Evolutionary conservation across 2,888 invertebrate genomes (phyloP).

Genomic region (Lasioglossum figueresi): DNA sequence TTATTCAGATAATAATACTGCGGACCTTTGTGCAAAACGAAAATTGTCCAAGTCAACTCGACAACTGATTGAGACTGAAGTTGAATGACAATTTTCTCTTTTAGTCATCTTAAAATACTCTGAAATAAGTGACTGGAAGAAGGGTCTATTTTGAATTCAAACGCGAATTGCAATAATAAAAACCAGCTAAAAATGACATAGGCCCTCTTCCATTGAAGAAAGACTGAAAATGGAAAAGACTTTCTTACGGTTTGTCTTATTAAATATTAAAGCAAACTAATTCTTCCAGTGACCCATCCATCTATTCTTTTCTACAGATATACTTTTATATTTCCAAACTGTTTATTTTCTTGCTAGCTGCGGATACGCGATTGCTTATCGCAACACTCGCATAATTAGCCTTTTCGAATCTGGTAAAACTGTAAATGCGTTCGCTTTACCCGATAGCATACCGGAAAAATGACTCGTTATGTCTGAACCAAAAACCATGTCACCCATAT

Average conservation of each 20-base stretch:
- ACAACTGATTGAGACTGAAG: too few relatives aligned
- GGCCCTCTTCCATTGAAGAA: too few relatives aligned
- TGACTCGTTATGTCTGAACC: constrained; percentile 3
- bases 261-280: too few relatives aligned
- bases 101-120: background rate
- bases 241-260: too few relatives aligned
- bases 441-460: background rate
- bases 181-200: too few relatives aligned
- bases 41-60: background rate
- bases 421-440: background rate
- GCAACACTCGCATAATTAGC: background rate
- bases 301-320: background rate
- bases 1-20: background rate
- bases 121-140: background rate
- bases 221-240: too few relatives aligned
- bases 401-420: background rate
- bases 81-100: too few relatives aligned
- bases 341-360: background rate
- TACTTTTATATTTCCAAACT: background rate
- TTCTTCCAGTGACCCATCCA: too few relatives aligned
- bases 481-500: constrained; percentile 10
- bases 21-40: background rate
- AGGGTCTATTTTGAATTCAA: too few relatives aligned
- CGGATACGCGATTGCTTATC: background rate
- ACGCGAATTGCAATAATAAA: too few relatives aligned